These are phyloP conservation scores for Neotoxoptera formosana DNA, from an alignment of 1,140 invertebrate genomes.

Conservation along the genomic window DNA sequence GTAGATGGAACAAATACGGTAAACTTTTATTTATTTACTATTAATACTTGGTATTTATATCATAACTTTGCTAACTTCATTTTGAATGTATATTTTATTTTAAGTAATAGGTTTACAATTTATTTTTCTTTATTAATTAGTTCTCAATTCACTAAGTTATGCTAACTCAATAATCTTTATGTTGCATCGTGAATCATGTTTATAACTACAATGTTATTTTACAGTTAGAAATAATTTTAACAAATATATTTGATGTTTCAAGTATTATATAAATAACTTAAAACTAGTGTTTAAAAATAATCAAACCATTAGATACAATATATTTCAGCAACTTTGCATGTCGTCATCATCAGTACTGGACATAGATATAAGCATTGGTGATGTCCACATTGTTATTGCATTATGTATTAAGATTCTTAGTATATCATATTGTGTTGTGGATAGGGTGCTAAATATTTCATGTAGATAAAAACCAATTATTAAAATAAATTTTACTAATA, in stretches of 20 bases:
- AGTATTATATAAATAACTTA: background rate
- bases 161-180: background rate
- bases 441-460: background rate
- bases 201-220: background rate
- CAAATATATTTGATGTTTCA: no score
- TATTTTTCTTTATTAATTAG: background rate
- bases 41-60: background rate
- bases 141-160: background rate
- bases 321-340: background rate
- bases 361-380: constrained; percentile 8
- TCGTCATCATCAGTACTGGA: constrained; percentile 7
- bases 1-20: constrained; percentile 94
- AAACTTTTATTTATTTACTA: constrained; percentile 64
- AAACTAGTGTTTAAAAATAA: background rate
- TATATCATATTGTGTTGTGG: background rate
- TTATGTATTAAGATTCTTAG: background rate
- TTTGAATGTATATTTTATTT: background rate
- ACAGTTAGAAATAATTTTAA: background rate
- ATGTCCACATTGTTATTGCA: background rate
- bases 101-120: background rate
- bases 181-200: background rate
- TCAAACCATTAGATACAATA: background rate
- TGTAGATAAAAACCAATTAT: background rate
- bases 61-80: background rate
- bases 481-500: background rate